Evolutionary conservation across 2,888 invertebrate species (phyloP), one percentile per base, ranked within the genome.

Genomic region (Digitonthophagus gazella): DNA sequence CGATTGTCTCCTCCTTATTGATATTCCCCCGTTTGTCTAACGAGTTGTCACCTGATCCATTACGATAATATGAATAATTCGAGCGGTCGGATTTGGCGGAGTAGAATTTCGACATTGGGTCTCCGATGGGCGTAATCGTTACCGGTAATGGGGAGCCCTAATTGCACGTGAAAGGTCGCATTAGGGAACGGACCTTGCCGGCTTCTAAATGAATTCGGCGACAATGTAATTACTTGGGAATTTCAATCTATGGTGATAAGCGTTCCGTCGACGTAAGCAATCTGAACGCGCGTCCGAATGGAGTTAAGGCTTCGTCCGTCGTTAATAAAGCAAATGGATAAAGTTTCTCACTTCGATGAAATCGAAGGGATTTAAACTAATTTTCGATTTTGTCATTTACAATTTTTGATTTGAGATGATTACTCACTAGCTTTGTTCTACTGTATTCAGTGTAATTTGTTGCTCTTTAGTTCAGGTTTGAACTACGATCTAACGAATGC

Each of bases 161-260:
- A 82, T 81, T 81, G 79, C 77, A 80, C 77, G 79, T 78, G 80
- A 80, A 81, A 81, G 81, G 80, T 80, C 79, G 76, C 78, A 76
- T 78, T 77, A 76, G 61, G 74, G 76, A 20, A 72, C 71, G 73
- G 73, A 70, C 74, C 72, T 71, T 72, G 55, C 22, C 56, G 58
- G 74, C 74, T 69, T 70, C 70, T 71, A 61, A 61, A 76, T 75
- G 78, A 78, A 79, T 78, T 76, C 78, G 76, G 79, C 79, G 78
- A 80, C 80, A 80, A 80, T 79, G 81, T 81, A 80, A 81, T 81
- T 80, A 81, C 79, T 78, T 74, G 75, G 77, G 78, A 80, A 81
- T 81, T 80, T 79, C 80, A 79, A 78, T 79, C 65, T 61, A 28
- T 20, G 61, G 20, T 65, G 58, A 68, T 69, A 66, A 66, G 18